Evolutionary conservation across 2,113 vertebrate genomes (phyloP).

Genomic region (Tragelaphus buxtoni): DNA sequence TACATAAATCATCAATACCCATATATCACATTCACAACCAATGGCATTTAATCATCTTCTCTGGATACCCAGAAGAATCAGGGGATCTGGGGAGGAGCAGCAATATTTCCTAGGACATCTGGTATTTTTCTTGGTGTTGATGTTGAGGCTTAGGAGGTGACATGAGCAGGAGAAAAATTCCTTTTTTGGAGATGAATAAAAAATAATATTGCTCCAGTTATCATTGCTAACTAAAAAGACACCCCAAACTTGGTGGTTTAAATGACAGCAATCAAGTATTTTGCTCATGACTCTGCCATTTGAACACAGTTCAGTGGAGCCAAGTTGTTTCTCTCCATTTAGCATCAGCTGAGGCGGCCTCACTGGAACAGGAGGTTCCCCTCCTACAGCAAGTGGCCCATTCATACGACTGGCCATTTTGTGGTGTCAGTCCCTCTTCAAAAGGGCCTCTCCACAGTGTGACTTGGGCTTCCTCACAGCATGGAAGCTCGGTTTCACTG

Average conservation of each 20-base stretch:
- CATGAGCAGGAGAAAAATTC: not conserved
- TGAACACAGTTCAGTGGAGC: not conserved
- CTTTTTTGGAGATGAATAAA: not conserved
- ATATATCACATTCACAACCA: not conserved
- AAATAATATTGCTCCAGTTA: not conserved
- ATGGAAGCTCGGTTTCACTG: not conserved
- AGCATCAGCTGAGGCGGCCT: not conserved
- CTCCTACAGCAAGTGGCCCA: not conserved
- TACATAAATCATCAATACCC: not conserved
- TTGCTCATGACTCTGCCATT: not conserved
- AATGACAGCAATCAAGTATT: not conserved
- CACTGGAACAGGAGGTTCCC: not conserved
- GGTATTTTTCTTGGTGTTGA: not conserved
- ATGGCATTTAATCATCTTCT: not conserved
- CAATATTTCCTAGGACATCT: not conserved
- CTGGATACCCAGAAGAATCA: not conserved
- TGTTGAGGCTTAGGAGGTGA: not conserved
- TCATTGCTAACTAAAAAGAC: not conserved
- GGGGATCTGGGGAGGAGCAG: not conserved
- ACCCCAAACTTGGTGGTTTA: not conserved
- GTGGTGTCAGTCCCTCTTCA: not conserved
- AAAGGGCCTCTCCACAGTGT: rapidly evolving
- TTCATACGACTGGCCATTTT: too few species aligned
- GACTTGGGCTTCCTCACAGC: not conserved
- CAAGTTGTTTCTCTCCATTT: not conserved